Evolutionary conservation across 2,888 invertebrate genomes (phyloP).

Genomic region (Xanthia icteritia): DNA sequence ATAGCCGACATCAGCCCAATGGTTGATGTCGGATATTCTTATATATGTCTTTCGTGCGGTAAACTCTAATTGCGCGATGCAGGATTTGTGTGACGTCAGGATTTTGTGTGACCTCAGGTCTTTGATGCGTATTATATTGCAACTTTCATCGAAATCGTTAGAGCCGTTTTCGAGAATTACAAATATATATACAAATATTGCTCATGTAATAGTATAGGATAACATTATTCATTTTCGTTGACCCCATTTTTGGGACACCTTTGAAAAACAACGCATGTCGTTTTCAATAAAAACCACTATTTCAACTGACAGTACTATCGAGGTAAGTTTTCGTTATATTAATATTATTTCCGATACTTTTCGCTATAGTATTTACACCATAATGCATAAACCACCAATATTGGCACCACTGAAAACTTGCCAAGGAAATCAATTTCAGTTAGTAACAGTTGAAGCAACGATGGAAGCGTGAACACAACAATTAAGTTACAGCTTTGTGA

Average conservation of each 20-base stretch:
- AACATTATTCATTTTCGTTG: not conserved
- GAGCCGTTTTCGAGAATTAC: too few species aligned
- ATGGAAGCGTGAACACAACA: slow-evolving; percentile 46
- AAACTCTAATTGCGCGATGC: too few species aligned
- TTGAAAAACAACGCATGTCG: not conserved
- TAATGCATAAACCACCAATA: slow-evolving; percentile 24
- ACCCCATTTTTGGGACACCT: not conserved
- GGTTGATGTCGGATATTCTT: too few species aligned
- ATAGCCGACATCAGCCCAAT: too few species aligned
- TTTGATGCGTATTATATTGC: too few species aligned
- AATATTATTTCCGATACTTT: not conserved
- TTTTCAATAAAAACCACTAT: not conserved
- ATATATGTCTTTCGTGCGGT: too few species aligned
- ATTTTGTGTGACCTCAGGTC: too few species aligned
- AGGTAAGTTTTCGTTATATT: not conserved
- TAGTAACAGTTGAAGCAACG: slow-evolving; percentile 35
- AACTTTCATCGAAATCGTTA: too few species aligned
- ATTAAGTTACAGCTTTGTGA: slow-evolving; percentile 56
- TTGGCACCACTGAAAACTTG: slow-evolving; percentile 31
- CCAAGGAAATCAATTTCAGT: slow-evolving; percentile 53
- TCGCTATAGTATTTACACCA: not conserved
- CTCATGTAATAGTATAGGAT: too few species aligned
- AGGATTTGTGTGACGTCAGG: too few species aligned
- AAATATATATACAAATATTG: too few species aligned
- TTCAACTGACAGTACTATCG: not conserved